These are phyloP conservation scores for Syrrhaptes paradoxus DNA, from an alignment of 2,113 vertebrate species.

Conservation along the genomic window DNA sequence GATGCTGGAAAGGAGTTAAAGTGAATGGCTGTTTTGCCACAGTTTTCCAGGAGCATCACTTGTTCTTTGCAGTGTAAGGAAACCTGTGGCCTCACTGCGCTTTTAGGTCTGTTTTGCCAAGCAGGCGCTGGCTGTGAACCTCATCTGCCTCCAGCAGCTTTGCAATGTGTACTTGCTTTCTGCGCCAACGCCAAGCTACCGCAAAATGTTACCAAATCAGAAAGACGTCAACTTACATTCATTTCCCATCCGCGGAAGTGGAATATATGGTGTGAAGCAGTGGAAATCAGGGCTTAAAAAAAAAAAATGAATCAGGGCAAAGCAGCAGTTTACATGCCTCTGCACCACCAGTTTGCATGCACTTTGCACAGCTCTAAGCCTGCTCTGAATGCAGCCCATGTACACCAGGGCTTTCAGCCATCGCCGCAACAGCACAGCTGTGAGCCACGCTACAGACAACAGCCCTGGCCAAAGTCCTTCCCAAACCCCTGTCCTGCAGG, in stretches of 20 bases:
- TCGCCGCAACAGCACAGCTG: neutral
- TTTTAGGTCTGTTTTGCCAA: neutral
- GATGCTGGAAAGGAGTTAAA: neutral
- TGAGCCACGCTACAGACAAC: neutral
- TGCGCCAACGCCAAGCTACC: neutral
- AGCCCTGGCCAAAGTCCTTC: neutral
- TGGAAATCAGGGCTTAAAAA: neutral
- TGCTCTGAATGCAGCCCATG: conserved; percentile 2
- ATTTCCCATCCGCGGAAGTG: neutral
- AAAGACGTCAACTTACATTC: neutral
- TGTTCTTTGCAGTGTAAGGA: neutral
- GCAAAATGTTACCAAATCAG: neutral
- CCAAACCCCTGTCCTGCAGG: neutral
- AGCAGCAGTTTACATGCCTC: neutral
- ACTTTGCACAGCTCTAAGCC: neutral
- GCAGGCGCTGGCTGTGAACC: neutral
- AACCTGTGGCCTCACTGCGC: neutral
- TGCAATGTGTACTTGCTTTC: neutral
- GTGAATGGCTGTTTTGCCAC: neutral
- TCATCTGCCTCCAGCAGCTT: neutral
- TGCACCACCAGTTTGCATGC: neutral
- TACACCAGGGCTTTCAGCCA: neutral
- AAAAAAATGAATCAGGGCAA: neutral
- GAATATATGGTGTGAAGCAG: neutral
- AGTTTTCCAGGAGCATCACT: neutral